Conservation (phyloP, 2,888 invertebrate genomes). For the Cosmia trapezina region DNA sequence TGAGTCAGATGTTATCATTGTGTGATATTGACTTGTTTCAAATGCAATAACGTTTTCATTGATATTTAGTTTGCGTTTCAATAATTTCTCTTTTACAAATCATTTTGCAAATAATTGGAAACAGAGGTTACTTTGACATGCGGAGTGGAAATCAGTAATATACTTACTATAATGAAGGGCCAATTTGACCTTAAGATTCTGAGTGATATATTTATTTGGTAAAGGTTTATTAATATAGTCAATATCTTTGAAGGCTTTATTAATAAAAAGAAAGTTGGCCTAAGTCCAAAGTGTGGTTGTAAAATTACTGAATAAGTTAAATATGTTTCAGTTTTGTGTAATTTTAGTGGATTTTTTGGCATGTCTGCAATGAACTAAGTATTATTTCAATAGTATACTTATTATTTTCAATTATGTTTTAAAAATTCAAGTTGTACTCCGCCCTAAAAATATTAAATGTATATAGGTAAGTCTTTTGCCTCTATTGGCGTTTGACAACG, state of each 20-base stretch:
- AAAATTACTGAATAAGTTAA: conserved; percentile 32
- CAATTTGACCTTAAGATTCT: conserved; percentile 5
- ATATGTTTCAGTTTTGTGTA: conserved; percentile 13
- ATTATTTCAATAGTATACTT: too few species aligned
- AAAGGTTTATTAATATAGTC: conserved; percentile 17
- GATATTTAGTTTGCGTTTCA: conserved; percentile 22
- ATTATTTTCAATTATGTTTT: not conserved
- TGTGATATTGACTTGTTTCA: conserved; percentile 25
- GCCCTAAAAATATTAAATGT: not conserved
- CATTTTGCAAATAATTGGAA: conserved; percentile 48
- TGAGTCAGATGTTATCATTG: conserved; percentile 26
- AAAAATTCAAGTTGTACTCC: not conserved
- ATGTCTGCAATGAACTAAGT: conserved; percentile 5
- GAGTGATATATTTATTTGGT: conserved; percentile 25
- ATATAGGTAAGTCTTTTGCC: not conserved
- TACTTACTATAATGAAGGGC: conserved; percentile 19
- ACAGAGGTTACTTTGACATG: conserved; percentile 34
- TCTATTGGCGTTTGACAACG: not conserved
- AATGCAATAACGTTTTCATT: conserved; percentile 17
- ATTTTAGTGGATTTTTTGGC: conserved; percentile 2
- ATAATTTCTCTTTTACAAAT: conserved; percentile 42
- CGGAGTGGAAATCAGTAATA: conserved; percentile 48
- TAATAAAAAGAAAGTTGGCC: conserved; percentile 31
- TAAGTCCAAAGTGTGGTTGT: conserved; percentile 41
- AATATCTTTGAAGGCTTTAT: conserved; percentile 41